Conservation (phyloP, 1,140 invertebrate genomes). For the Formica selysi region DNA sequence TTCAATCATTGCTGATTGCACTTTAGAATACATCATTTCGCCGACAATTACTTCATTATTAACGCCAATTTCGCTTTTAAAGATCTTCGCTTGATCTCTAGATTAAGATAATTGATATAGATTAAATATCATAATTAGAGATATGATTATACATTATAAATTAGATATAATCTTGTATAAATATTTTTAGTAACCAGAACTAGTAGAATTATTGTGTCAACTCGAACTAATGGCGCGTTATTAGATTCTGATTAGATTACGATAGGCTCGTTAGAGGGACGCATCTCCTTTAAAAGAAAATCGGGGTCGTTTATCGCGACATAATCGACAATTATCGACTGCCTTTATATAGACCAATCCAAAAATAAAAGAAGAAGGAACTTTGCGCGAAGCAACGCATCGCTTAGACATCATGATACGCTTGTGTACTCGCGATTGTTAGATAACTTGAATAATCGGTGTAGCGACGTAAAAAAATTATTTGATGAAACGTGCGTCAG, state of each 20-base stretch:
- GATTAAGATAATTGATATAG: too few relatives aligned
- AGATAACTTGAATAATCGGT: constrained; percentile 55
- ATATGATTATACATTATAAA: too few relatives aligned
- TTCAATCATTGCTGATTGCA: constrained; percentile 5
- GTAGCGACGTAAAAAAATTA: constrained; percentile 1
- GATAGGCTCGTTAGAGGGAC: constrained; percentile 12
- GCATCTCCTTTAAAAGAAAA: constrained; percentile 55
- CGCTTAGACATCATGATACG: constrained; percentile 1
- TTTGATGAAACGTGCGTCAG: constrained; percentile 59
- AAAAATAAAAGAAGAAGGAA: constrained; percentile 56
- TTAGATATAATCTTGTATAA: background rate
- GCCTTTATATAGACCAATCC: constrained; percentile 41
- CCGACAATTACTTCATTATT: background rate
- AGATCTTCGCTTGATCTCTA: background rate
- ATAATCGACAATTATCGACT: constrained; percentile 52
- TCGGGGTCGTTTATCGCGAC: constrained; percentile 49
- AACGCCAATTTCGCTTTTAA: background rate
- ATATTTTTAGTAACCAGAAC: background rate
- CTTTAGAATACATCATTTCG: background rate
- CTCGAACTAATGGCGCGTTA: background rate
- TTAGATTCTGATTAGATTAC: constrained; percentile 7
- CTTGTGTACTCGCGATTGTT: constrained; percentile 36
- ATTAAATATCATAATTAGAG: too few relatives aligned
- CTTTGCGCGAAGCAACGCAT: constrained; percentile 1
- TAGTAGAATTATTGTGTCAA: background rate